Conservation (phyloP, 2,113 vertebrate genomes). For the Oncorhynchus clarkii region DNA sequence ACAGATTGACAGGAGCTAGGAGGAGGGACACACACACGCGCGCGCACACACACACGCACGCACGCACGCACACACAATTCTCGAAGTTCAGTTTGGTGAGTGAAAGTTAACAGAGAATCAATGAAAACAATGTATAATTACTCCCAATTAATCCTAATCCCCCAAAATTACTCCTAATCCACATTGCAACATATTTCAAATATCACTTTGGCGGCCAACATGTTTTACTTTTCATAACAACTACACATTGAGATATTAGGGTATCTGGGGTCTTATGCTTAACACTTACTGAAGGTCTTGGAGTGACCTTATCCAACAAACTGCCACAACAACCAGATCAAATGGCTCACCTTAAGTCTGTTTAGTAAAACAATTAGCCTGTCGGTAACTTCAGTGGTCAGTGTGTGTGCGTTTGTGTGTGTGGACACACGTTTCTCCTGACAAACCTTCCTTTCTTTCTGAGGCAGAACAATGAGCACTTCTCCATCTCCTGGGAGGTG, state of each 20-base stretch:
- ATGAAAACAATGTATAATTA: neutral
- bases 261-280: neutral
- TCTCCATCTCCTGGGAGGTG: neutral
- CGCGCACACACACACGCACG: constrained; percentile 12
- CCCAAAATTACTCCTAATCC: neutral
- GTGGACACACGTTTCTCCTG: neutral
- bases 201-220: too few relatives aligned
- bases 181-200: neutral
- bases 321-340: constrained; percentile 11
- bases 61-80: constrained; percentile 4
- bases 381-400: constrained; percentile 9
- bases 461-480: constrained; percentile 20
- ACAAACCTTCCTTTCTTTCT: constrained; percentile 24
- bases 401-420: too few relatives aligned
- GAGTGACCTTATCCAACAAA: neutral
- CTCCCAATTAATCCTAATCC: neutral
- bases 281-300: neutral
- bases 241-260: neutral
- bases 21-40: neutral
- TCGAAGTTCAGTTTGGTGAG: neutral
- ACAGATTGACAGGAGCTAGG: neutral
- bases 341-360: constrained; percentile 24
- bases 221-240: neutral
- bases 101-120: neutral
- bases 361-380: constrained; percentile 33